A percentile compares a stretch with the other conserved stretches of the same genome.
Evolutionary conservation across 2,113 vertebrate genomes (phyloP).

Genomic region (Mustelus asterias): DNA sequence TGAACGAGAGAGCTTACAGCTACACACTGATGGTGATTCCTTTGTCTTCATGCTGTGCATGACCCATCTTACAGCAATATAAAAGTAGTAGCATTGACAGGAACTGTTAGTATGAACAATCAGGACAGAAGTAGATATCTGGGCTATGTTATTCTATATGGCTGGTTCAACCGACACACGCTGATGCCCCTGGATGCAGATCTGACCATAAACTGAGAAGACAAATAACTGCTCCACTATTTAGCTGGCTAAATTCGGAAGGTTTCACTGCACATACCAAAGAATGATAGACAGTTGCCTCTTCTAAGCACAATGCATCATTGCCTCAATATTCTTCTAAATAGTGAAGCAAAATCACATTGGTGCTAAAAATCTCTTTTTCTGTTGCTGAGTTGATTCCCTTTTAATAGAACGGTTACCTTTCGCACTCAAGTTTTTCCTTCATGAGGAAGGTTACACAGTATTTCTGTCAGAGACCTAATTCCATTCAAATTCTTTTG

Average conservation of each 20-base stretch:
- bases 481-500: neutral
- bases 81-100: too few relatives aligned
- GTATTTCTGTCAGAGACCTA: neutral
- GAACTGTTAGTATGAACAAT: neutral
- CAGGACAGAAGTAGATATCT: neutral
- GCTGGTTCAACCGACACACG: neutral
- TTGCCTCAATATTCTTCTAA: neutral
- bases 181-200: neutral
- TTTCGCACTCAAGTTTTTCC: neutral
- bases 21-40: neutral
- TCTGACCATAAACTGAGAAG: neutral
- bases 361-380: neutral
- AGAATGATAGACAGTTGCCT: neutral
- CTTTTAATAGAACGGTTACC: neutral
- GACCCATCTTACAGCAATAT: neutral
- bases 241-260: neutral
- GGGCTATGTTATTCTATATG: neutral
- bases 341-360: neutral
- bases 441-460: neutral
- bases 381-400: neutral
- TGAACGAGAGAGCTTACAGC: neutral
- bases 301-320: neutral
- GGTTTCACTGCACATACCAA: neutral
- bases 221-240: neutral
- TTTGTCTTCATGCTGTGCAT: neutral